Evolutionary conservation across 2,113 vertebrate species (phyloP).

Genomic region (Nesoenas mayeri): DNA sequence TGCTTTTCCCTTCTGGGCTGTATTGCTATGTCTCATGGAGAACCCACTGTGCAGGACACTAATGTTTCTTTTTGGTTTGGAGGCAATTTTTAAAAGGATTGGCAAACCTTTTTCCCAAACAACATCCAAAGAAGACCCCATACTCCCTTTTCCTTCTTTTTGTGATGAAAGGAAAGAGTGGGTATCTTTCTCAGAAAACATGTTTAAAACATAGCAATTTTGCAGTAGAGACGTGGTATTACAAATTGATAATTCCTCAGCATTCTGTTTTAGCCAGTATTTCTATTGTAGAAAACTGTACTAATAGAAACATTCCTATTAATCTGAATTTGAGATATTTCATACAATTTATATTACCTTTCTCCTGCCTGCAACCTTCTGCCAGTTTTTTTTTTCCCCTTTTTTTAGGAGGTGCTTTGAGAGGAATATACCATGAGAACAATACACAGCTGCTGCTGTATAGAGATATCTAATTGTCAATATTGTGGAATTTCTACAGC

Average conservation of each 20-base stretch:
- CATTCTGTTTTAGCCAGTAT: constrained; percentile 67
- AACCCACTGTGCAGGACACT: not conserved
- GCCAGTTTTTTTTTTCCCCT: constrained; percentile 72
- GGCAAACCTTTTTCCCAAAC: not conserved
- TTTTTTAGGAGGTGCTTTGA: constrained; percentile 85
- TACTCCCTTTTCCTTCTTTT: constrained; percentile 16
- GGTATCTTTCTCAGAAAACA: constrained; percentile 50
- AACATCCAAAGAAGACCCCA: not conserved
- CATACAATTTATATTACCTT: constrained; percentile 84
- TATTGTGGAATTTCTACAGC: constrained; percentile 89
- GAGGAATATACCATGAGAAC: constrained; percentile 86
- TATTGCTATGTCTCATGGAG: not conserved
- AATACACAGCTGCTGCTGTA: constrained; percentile 89
- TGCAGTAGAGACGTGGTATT: constrained; percentile 68
- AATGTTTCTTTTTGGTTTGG: constrained; percentile 12
- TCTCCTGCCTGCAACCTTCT: constrained; percentile 83
- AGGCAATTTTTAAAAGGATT: constrained; percentile 31
- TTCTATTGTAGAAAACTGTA: constrained; percentile 67
- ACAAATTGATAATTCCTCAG: constrained; percentile 61
- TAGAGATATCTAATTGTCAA: constrained; percentile 91
- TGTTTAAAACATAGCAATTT: constrained; percentile 67
- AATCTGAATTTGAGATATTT: constrained; percentile 81
- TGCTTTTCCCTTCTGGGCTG: not conserved
- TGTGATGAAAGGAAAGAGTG: constrained; percentile 60
- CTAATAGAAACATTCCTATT: constrained; percentile 77